phyloP scores from a whole-genome alignment of 2,888 invertebrate genomes.

The Acanthosepion lycidas region DNA sequence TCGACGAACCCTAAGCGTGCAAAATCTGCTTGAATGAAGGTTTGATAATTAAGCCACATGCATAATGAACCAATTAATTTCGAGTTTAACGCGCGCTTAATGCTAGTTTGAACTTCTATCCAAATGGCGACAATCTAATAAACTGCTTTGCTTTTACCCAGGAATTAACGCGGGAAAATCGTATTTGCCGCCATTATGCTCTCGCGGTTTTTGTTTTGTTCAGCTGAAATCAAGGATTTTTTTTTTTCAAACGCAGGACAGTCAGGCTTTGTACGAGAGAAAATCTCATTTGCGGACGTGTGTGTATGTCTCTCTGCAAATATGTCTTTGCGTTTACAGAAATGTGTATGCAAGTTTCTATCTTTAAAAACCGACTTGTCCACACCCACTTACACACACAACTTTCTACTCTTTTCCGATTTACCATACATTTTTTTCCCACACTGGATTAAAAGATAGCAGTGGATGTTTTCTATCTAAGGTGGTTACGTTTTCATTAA shows the following conservation, averaged over 20 bases:
- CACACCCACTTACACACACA: neutral
- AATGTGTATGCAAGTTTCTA: neutral
- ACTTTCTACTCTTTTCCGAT: neutral
- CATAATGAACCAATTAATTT: neutral
- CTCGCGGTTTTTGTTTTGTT: neutral
- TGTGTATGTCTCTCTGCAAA: neutral
- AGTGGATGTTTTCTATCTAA: neutral
- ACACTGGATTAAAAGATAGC: constrained; percentile 5
- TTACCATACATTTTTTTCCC: neutral
- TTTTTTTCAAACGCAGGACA: neutral
- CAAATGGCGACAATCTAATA: constrained; percentile 33
- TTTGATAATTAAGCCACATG: constrained; percentile 18
- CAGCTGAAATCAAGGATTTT: neutral
- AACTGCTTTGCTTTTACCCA: neutral
- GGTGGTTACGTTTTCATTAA: constrained; percentile 33
- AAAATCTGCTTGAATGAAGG: neutral
- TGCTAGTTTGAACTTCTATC: neutral
- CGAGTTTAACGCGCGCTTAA: neutral
- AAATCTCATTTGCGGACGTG: neutral
- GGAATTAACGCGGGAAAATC: neutral
- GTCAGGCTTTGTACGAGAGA: neutral
- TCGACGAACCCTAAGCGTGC: neutral
- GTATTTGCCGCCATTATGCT: neutral
- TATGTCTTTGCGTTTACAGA: neutral
- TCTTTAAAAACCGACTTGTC: neutral